Evolutionary conservation across 2,113 vertebrate species (phyloP), one percentile per base, ranked within the genome.

Genomic region (Callocephalon fimbriatum): DNA sequence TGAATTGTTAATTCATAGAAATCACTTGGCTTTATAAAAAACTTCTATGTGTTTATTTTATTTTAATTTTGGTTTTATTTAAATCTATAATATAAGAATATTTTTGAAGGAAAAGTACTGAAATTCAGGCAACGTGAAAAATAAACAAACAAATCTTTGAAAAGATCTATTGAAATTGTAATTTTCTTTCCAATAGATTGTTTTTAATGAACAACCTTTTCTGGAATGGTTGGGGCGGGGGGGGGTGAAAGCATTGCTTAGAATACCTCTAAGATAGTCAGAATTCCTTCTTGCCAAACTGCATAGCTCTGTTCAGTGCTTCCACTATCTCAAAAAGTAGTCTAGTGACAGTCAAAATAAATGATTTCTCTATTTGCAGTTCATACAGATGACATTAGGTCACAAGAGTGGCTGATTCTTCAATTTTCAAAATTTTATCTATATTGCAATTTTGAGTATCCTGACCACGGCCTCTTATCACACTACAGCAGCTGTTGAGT

Each of bases 181-280:
- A 12, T 42, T 54, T 51, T 7, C 12, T 15, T 94, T 81, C 15
- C 9, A 70, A 73, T 5, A 73, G 12, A 31, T 37, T 65, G 25
- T 2, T 50, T 92, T 76, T 68, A 83, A 40, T n/a, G 3, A 80
- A 45, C 2, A 59, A 31, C 5, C 12, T 31, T 85, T 77, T 90
- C 27, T 56, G 44, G 7, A 47, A 37, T 25, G 5, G 15, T 32
- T 70, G 6, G 12, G 20, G 5, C 0, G 1, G 6, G 6, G 17
- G 17, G 0, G 0, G 4, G 3, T 50, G 16, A 72, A 70, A 68
- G 0, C 4, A 4, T 27, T 73, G 4, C 15, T 74, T 23, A 47
- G 50, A 92, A 25, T 32, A 63, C 4, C 7, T 77, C 17, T 47
- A 47, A 62, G 22, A 9, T 15, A 70, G 22, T 50, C 26, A 45